Base-by-base conservation (phyloP, 92 coral and sea anemone species). In the Phenganax marumi region DNA sequence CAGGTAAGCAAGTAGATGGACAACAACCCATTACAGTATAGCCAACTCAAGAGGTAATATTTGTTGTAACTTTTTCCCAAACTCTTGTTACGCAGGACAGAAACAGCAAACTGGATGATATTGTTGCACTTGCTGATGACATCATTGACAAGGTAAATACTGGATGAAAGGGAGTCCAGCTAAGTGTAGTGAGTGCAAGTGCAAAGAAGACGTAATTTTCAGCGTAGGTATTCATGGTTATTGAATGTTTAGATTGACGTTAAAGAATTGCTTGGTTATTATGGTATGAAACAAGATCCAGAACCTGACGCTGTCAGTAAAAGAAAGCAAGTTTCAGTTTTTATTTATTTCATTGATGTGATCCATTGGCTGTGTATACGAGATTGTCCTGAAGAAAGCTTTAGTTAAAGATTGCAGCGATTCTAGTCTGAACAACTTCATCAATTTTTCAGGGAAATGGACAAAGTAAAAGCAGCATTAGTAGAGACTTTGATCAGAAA, bases 231-330 rank as follows among this genome's bases (percentile, higher is more conserved):
- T 33, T 33, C 43, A 33, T 33, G 43, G 5, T 33, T 33, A 33
- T 9, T 22, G 43, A 52, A 7, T 46, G 23, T 65, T 51, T 60
- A 95, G 98, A 88, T 95, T 64, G 98, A 91, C 70, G 91, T 69
- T 60, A 93, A 81, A 46, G 97, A 86, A 14, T 50, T 95, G 82
- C 88, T 97, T 48, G 83, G 96, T 80, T 92, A 92, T 71, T 95
- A 86, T 66, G 98, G 97, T 18, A 92, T 95, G 93, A 95, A 92
- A 83, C 39, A 89, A 16, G 98, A 92, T 74, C 79, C 91, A 11
- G 92, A 94, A 17, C 93, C 97, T 0, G 93, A 95, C 55, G 97
- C 98, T 18, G 88, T 86, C 10, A 61, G 85, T 9, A 95, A 92
- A 66, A 86, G 89, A 80, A 92, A 93, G 98, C 92, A 88, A 33